phyloP scores from a whole-genome alignment of 2,888 invertebrate species.

The Acheta domesticus region DNA sequence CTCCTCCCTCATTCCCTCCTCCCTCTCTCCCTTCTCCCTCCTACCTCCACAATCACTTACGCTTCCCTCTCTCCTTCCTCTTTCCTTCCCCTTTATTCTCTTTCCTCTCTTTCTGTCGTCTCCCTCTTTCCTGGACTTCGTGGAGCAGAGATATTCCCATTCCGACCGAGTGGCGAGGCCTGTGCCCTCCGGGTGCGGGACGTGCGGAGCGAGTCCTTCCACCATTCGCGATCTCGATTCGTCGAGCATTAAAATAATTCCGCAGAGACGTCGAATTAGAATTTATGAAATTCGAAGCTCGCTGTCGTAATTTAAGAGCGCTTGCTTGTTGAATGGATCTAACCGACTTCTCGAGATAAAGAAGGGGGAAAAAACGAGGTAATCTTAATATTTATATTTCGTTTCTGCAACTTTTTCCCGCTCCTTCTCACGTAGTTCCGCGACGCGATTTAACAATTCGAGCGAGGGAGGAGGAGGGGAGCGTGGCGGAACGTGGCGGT shows the following conservation, averaged over 20 bases:
- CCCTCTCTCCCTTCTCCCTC: no score
- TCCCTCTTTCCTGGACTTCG: no score
- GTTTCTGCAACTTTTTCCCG: not conserved
- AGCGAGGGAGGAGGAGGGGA: not conserved
- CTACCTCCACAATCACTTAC: no score
- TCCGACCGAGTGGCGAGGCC: no score
- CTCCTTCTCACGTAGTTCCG: not conserved
- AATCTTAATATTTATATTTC: conserved; percentile 3
- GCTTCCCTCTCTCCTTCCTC: no score
- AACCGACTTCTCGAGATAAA: not conserved
- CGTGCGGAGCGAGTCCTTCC: no score
- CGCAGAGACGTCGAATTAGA: not conserved
- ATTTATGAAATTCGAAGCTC: conserved; percentile 7
- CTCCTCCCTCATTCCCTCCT: no score
- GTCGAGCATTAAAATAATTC: not conserved
- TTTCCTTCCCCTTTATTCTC: no score
- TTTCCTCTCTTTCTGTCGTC: no score
- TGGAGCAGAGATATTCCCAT: no score
- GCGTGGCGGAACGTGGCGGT: not conserved
- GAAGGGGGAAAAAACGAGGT: not conserved
- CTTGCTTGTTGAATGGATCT: not conserved
- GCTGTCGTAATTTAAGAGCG: not conserved
- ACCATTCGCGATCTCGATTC: no score
- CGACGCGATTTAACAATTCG: not conserved
- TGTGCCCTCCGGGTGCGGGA: no score